Base-by-base conservation (phyloP, 2,113 vertebrate species). In the Dicentrarchus labrax region DNA sequence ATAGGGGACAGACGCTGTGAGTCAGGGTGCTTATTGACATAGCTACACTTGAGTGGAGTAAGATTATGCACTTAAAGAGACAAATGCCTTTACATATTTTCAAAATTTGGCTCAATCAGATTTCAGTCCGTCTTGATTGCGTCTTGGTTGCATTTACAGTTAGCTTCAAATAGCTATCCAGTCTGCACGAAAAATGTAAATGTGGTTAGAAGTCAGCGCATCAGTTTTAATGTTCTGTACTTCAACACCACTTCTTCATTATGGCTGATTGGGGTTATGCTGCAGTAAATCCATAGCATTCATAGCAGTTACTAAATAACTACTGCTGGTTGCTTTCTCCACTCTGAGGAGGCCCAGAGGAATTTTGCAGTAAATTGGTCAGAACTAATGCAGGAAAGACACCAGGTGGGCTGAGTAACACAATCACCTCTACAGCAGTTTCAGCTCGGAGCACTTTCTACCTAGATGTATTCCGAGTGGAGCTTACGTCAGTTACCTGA, bases 321-420 rank as follows among this genome's bases (percentile, higher is more conserved):
- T 22, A 47, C 74, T 15, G 69, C 72, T 59, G 75, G 71, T 71
- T 74, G 62, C 86, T 86, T 77, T 68, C 76, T 75, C 77, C 69
- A 24, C 64, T 22, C 72, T 64, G 75, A 82, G 78, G 80, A 83
- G 73, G 39, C 89, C 82, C 72, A 19, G 56, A 65, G 84, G 87
- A 88, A 76, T 71, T 50, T 69, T 78, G 78, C 50, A 73, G 83
- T 85, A 87, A 91, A 93, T 87, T 89, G 88, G 76, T 90, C 86
- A 90, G 88, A 92, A 92, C 82, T 91, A 86, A 92, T 89, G 70
- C 65, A 36, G 88, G 36, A 76, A 53, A 80, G 82, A 86, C 76
- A 56, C 78, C 90, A 89, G 85, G 84, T 90, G 85, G 84, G 84
- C 17, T 12, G 72, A 80, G 65, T 13, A 50, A 43, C 71, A 62